Conservation (phyloP, 1,140 invertebrate species). For the Pseudomyrmex gracilis region DNA sequence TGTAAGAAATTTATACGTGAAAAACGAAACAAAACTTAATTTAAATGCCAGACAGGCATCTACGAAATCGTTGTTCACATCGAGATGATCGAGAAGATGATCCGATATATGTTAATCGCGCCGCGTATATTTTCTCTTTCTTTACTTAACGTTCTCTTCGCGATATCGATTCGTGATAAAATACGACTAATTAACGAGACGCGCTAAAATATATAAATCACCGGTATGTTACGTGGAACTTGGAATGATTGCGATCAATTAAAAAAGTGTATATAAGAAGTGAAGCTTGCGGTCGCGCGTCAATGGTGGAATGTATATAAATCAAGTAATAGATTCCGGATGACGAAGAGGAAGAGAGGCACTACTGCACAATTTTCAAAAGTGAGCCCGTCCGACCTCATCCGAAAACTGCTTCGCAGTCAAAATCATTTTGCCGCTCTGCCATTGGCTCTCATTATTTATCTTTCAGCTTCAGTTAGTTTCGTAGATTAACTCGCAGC, state of each 20-base stretch:
- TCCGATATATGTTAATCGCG: not conserved
- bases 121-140: not conserved
- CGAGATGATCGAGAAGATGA: not conserved
- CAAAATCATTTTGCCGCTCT: slow-evolving; percentile 83
- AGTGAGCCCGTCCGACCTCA: slow-evolving; percentile 73
- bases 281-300: slow-evolving; percentile 13
- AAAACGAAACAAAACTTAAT: slow-evolving; percentile 67
- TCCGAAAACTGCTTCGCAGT: slow-evolving; percentile 77
- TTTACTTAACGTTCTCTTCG: not conserved
- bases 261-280: slow-evolving; percentile 21
- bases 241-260: slow-evolving; percentile 52
- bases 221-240: slow-evolving; percentile 72
- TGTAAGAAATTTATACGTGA: slow-evolving; percentile 73
- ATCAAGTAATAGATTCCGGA: slow-evolving; percentile 1
- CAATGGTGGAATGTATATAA: not conserved
- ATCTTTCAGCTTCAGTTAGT: slow-evolving; percentile 80
- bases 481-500: slow-evolving; percentile 51
- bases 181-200: slow-evolving; percentile 13
- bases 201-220: not conserved
- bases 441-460: slow-evolving; percentile 86
- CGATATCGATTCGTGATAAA: not conserved
- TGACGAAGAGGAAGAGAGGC: slow-evolving; percentile 58
- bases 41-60: slow-evolving; percentile 44
- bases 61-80: slow-evolving; percentile 31
- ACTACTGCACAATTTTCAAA: slow-evolving; percentile 74